Evolutionary conservation across 1,140 invertebrate species (phyloP).

Genomic region (Theocolax elegans): DNA sequence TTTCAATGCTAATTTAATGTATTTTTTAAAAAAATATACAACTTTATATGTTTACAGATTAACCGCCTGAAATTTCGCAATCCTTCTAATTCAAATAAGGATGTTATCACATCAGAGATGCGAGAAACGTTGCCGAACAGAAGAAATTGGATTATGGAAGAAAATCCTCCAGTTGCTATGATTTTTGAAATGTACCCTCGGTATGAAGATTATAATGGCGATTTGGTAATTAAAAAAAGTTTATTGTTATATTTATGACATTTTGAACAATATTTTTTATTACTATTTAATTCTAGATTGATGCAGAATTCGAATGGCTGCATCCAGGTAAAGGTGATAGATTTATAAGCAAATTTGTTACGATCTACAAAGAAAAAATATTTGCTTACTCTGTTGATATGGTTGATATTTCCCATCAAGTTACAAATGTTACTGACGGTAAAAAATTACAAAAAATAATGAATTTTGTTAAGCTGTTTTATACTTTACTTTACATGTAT

Average conservation of each 20-base stretch:
- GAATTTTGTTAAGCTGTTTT: background rate
- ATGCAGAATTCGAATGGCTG: background rate
- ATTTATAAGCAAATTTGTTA: background rate
- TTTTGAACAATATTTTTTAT: background rate
- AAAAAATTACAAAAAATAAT: background rate
- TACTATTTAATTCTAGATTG: background rate
- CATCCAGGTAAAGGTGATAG: background rate
- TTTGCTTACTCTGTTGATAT: background rate
- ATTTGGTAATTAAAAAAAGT: conserved; percentile 5
- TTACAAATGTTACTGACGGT: background rate
- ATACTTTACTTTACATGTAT: too few species aligned
- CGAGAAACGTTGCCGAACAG: conserved; percentile 33
- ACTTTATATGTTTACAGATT: background rate
- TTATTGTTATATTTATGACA: background rate
- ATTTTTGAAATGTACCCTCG: conserved; percentile 29
- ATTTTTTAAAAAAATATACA: background rate
- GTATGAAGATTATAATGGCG: conserved; percentile 33
- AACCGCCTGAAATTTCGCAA: background rate
- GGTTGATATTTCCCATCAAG: background rate
- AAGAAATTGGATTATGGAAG: conserved; percentile 27
- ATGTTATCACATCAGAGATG: background rate
- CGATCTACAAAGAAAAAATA: background rate
- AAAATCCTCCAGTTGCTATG: background rate
- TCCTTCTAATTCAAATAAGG: background rate
- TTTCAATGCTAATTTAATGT: background rate